These are phyloP conservation scores for Bungarus multicinctus DNA, from an alignment of 2,113 vertebrate species.

Conservation along the genomic window DNA sequence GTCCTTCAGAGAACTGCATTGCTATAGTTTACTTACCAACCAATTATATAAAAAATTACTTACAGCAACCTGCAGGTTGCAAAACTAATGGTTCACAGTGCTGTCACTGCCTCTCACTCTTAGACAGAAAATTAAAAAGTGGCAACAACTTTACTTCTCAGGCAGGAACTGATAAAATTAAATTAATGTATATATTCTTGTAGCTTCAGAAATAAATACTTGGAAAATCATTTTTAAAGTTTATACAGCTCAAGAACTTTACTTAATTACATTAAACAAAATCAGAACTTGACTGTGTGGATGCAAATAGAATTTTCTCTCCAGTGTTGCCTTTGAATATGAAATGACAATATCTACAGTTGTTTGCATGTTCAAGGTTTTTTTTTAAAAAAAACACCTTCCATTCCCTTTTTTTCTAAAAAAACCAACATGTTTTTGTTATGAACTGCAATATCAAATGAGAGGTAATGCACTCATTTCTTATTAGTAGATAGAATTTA, in stretches of 20 bases:
- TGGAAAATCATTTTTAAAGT: not conserved
- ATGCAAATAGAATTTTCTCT: not conserved
- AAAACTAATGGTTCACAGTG: not conserved
- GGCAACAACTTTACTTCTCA: not conserved
- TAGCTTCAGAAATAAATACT: not conserved
- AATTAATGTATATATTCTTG: not conserved
- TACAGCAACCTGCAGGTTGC: not conserved
- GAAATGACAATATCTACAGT: not conserved
- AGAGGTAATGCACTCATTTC: conserved; percentile 15
- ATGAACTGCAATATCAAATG: not conserved
- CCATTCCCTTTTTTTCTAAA: not conserved
- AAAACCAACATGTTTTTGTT: not conserved
- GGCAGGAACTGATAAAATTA: not conserved
- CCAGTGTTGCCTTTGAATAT: not conserved
- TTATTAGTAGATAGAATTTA: conserved; percentile 20
- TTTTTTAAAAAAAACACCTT: not conserved
- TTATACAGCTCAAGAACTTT: not conserved
- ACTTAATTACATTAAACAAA: not conserved
- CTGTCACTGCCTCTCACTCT: not conserved
- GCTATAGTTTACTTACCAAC: not conserved
- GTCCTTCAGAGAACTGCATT: not conserved
- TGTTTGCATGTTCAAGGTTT: not conserved
- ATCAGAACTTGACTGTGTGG: not conserved
- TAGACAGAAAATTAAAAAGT: not conserved
- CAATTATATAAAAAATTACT: not conserved